A percentile compares a stretch with the other conserved stretches of the same genome.
Evolutionary conservation across 1,140 invertebrate genomes (phyloP).

Genomic region (Drosophila mayri): DNA sequence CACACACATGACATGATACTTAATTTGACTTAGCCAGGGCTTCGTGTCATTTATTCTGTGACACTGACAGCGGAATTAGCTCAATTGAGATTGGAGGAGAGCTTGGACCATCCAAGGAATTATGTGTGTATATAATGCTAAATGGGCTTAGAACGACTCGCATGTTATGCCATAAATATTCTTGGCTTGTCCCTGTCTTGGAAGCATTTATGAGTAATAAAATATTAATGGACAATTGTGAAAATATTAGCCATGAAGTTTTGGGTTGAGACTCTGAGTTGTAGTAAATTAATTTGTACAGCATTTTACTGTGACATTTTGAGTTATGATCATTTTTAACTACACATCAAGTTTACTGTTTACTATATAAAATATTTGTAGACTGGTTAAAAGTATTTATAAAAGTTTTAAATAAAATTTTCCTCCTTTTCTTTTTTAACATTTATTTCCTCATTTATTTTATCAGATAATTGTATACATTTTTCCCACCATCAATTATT

Average conservation of each 20-base stretch:
- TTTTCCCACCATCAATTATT: constrained; percentile 4
- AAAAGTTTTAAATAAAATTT: no score
- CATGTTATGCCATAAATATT: constrained; percentile 10
- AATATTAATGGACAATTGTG: constrained; percentile 6
- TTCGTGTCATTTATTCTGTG: constrained; percentile 39
- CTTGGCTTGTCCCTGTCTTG: background rate
- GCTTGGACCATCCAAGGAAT: constrained; percentile 7
- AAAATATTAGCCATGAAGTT: background rate
- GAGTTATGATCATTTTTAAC: no score
- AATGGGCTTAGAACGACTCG: constrained; percentile 4
- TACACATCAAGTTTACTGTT: background rate
- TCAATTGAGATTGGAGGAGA: constrained; percentile 26
- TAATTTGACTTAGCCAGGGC: constrained; percentile 30
- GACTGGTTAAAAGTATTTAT: no score
- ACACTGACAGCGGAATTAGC: constrained; percentile 46
- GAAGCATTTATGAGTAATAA: constrained; percentile 1
- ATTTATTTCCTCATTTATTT: no score
- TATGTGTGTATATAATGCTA: constrained; percentile 11
- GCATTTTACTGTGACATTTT: background rate
- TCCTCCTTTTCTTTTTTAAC: no score
- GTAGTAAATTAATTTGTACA: background rate
- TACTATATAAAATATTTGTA: background rate
- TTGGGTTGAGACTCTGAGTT: no score
- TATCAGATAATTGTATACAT: background rate
- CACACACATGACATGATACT: constrained; percentile 46